Evolutionary conservation across 2,888 invertebrate genomes (phyloP), one percentile per base, ranked within the genome.

Genomic region (Synanthedon myopaeformis): DNA sequence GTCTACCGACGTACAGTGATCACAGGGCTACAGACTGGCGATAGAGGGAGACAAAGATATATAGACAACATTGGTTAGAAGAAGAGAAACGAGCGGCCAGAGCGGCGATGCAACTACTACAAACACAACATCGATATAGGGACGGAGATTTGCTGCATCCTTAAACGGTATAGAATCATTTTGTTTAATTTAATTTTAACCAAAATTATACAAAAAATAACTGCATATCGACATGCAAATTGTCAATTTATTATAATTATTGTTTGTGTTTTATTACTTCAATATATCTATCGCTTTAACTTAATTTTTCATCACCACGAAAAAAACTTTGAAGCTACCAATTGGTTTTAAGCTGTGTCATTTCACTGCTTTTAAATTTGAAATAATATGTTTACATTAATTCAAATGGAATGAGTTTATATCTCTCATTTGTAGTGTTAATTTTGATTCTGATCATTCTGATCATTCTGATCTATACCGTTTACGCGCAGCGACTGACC

Each of bases 401-500:
- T 35, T 35, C 2, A 35, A 35, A 10, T 35, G 8, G 35, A 35
- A 35, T 2, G 10, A 6, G 10, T 35, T 35, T 10, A 35, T 35
- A 35, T 35, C 10, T 2, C 10, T 35, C 8, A 35, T 10, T 35
- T 35, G 6, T 35, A 35, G 35, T 6, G 45, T 3, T 45, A 3
- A 45, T 13, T 13, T 51, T 41, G 54, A 70, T 81, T 23, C 3
- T 4, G 42, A 12, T 42, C n/a, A 11, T 42, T n/a, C n/a, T n/a
- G 42, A 42, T 42, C 12, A 42, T 13, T 13, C 52, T 41, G 54
- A 70, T 80, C 79, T 82, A 83, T 82, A 83, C 85, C 82, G 77
- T 81, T 82, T 78, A 79, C 64, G 61, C 57, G 66, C 65, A 65
- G 64, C 65, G 66, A 91, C 91, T 91, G 90, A 91, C 91, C 91